These are phyloP conservation scores for Branchinecta sandiegonensis DNA, from an alignment of 2,888 invertebrate species.

Conservation along the genomic window DNA sequence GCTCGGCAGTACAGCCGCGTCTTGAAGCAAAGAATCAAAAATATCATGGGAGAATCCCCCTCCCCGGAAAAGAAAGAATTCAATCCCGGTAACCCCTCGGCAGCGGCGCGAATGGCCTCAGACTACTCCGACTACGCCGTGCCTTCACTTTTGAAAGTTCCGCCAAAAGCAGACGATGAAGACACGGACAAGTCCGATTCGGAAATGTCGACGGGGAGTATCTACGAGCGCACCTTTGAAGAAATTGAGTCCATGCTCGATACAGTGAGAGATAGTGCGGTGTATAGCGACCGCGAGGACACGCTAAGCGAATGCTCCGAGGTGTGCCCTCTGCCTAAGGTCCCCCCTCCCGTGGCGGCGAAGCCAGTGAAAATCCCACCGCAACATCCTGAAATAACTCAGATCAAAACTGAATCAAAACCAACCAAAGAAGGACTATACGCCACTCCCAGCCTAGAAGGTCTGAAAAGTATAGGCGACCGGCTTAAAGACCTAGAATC, in stretches of 20 bases:
- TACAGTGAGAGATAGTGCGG: conserved; percentile 53
- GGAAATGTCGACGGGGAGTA: conserved; percentile 47
- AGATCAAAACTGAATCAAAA: conserved; percentile 9
- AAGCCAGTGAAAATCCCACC: conserved; percentile 27
- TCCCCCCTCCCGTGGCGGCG: conserved; percentile 26
- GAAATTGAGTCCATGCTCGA: conserved; percentile 53
- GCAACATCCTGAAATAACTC: conserved; percentile 21
- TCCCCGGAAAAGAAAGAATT: conserved; percentile 24
- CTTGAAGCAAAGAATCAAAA: conserved; percentile 33
- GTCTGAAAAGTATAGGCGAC: conserved; percentile 33
- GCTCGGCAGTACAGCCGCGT: conserved; percentile 34
- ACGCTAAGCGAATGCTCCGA: conserved; percentile 24
- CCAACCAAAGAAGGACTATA: conserved; percentile 19
- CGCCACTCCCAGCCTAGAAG: conserved; percentile 29
- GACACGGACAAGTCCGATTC: conserved; percentile 32
- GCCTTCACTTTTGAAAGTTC: conserved; percentile 48
- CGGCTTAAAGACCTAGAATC: conserved; percentile 33
- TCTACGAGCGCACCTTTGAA: conserved; percentile 59
- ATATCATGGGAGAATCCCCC: conserved; percentile 29
- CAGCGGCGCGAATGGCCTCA: conserved; percentile 64
- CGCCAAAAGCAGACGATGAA: conserved; percentile 19
- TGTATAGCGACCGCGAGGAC: conserved; percentile 62
- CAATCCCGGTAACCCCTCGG: conserved; percentile 39
- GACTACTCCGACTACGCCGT: conserved; percentile 60
- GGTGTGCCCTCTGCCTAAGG: conserved; percentile 19